Base-by-base conservation (phyloP, 2,888 invertebrate genomes). In the Ormyrus thymus region DNA sequence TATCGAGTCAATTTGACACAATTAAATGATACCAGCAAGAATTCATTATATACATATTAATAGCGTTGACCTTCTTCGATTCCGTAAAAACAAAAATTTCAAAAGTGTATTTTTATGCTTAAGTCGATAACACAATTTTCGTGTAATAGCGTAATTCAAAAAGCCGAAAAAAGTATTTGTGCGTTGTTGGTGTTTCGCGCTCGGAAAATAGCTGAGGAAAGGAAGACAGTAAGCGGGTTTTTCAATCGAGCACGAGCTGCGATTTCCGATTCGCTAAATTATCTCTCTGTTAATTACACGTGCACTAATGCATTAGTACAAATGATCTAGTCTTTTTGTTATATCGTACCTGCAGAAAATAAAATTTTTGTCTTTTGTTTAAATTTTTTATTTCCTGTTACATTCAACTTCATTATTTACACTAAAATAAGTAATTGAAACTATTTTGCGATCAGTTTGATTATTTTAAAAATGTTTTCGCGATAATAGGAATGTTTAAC, bases 101-200 rank as follows among this genome's bases (percentile, higher is more conserved):
- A 81, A 77, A 82, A 81, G 70, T 84, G 83, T 84, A 85, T 85
- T 86, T 86, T 85, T 85, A 84, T 84, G 85, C 83, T 86, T 81
- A 81, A 83, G 77, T 84, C 83, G 81, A 83, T 80, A 82, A 43
- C 43, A 65, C 15, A 56, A 71, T 71, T 65, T 11, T 58, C 76
- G 43, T 51, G 48, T 75, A 71, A 70, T 29, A 29, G 29, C 61
- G 62, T 72, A 61, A 59, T 51, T 9, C 10, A 55, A 53, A 50
- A 70, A 29, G 9, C 6, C 15, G 48, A 48, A 10, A 2, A 29
- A 68, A n/a, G 59, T 72, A 46, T 71, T 71, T 55, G 46, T 46
- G 62, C 62, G 53, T 62, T 62, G 72, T 62, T 64, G 48, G 46
- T 69, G 55, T 69, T 69, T 29, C 29, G 29, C 29, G n/a, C 9